These are phyloP conservation scores for Crypturellus tataupa DNA, from an alignment of 2,797 vertebrate genomes.

Conservation along the genomic window DNA sequence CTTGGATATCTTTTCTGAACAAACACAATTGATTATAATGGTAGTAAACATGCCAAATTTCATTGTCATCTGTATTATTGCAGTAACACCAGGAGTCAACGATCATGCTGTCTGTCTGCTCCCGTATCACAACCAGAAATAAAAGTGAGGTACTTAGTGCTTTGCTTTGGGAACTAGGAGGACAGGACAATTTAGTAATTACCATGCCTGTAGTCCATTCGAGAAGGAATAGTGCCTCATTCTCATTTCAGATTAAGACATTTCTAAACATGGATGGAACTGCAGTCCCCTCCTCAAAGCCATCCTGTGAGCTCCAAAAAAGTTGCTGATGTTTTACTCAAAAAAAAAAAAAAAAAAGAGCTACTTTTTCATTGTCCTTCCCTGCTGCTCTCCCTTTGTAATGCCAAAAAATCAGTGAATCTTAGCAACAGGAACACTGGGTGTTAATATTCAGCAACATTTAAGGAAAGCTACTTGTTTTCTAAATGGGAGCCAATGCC, in stretches of 20 bases:
- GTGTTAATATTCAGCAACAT: slow-evolving; percentile 42
- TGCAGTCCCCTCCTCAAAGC: neutral
- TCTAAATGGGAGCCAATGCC: slow-evolving; percentile 54
- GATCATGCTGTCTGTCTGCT: slow-evolving; percentile 33
- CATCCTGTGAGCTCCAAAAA: slow-evolving; percentile 18
- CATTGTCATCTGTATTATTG: neutral
- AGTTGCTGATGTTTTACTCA: slow-evolving; percentile 37
- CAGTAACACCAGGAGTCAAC: neutral
- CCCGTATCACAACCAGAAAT: neutral
- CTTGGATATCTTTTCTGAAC: slow-evolving; percentile 72
- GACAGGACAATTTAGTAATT: slow-evolving; percentile 42
- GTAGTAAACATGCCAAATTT: slow-evolving; percentile 13
- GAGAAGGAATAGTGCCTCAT: slow-evolving; percentile 73
- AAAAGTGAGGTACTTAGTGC: slow-evolving; percentile 48
- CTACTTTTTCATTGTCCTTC: slow-evolving; percentile 49
- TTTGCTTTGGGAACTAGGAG: slow-evolving; percentile 49
- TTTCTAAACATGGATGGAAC: slow-evolving; percentile 28
- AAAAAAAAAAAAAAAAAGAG: neutral
- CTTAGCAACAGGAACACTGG: slow-evolving; percentile 5
- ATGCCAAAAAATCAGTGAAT: slow-evolving; percentile 56
- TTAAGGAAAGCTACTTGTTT: slow-evolving; percentile 45
- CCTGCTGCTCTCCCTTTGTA: slow-evolving; percentile 35
- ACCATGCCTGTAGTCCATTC: slow-evolving; percentile 7
- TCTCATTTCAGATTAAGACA: slow-evolving; percentile 23
- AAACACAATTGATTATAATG: slow-evolving; percentile 38